phyloP scores from a whole-genome alignment of 2,888 invertebrate species.

The Norana najaformis region DNA sequence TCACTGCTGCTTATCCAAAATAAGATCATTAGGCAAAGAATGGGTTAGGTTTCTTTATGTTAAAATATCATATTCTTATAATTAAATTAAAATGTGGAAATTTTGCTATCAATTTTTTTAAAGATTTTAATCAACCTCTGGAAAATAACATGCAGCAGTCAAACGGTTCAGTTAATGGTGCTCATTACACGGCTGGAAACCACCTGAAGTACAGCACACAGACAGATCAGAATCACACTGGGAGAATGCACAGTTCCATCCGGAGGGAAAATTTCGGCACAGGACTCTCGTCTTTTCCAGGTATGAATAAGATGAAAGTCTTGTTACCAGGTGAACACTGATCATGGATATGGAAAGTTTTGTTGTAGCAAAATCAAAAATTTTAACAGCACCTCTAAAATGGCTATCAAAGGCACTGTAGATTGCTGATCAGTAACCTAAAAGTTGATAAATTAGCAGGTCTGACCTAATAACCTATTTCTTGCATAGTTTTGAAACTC shows the following conservation, averaged over 20 bases:
- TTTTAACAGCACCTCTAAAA: not conserved
- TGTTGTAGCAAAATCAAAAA: not conserved
- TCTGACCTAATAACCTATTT: too few species aligned
- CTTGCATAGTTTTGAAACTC: not conserved
- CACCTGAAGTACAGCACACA: not conserved
- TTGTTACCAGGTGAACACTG: not conserved
- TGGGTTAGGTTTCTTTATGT: not conserved
- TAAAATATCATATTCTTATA: not conserved
- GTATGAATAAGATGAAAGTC: not conserved
- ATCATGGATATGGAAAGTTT: not conserved
- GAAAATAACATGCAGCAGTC: conserved; percentile 5
- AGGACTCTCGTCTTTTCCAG: not conserved
- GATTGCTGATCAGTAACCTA: not conserved
- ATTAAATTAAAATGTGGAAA: not conserved
- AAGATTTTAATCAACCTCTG: not conserved
- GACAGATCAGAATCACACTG: conserved; percentile 9
- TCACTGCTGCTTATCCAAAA: too few species aligned
- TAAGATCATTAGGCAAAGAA: not conserved
- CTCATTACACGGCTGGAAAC: not conserved
- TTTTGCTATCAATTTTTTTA: not conserved
- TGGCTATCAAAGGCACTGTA: not conserved
- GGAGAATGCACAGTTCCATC: not conserved
- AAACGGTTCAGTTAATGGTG: not conserved
- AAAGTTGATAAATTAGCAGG: not conserved
- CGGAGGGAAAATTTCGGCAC: not conserved